Base-by-base conservation (phyloP, 2,797 vertebrate genomes). In the Hemitrygon akajei region DNA sequence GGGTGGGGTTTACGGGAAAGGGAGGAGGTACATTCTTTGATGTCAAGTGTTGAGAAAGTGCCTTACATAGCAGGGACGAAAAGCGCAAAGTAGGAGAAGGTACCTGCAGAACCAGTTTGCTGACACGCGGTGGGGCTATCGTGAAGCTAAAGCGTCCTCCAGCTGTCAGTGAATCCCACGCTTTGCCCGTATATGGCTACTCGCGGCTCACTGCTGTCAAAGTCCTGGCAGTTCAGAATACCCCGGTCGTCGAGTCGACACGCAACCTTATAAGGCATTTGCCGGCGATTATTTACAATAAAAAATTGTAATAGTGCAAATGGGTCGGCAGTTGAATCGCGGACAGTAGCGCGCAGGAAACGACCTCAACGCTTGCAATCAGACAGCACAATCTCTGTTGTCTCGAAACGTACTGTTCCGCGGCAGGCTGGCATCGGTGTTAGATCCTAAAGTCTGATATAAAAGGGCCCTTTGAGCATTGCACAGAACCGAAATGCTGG, bases 181-280 rank as follows among this genome's bases (percentile, higher is more conserved):
- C 86, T 89, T 69, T 89, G 86, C 63, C 86, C 86, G 86, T 89
- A 89, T 89, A 89, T 89, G 86, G 86, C 86, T 89, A 69, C 86
- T 37, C 63, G 3, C n/a, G 20, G n/a, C 63, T 69, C 86, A 69
- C n/a, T 37, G 86, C n/a, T 89, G 20, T 89, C 63, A 20, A 34
- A 69, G 7, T 22, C 7, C 63, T 34, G 63, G 86, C 63, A 89
- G 63, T 63, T 89, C 18, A 89, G n/a, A 69, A n/a, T 37, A 20
- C 63, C 16, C 18, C 6, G 60, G n/a, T 63, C 2, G 63, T 34
- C n/a, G 16, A 16, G 60, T 18, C 84, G 11, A 20, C 58, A 87
- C 84, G 84, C 58, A 66, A 14, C 86, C 86, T 89, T 89, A 69
- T 89, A 89, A 89, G 86, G 86, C 60, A 89, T 69, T 89, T 69